These are phyloP conservation scores for Lasiurus borealis DNA, from an alignment of 2,113 vertebrate genomes.

Conservation along the genomic window DNA sequence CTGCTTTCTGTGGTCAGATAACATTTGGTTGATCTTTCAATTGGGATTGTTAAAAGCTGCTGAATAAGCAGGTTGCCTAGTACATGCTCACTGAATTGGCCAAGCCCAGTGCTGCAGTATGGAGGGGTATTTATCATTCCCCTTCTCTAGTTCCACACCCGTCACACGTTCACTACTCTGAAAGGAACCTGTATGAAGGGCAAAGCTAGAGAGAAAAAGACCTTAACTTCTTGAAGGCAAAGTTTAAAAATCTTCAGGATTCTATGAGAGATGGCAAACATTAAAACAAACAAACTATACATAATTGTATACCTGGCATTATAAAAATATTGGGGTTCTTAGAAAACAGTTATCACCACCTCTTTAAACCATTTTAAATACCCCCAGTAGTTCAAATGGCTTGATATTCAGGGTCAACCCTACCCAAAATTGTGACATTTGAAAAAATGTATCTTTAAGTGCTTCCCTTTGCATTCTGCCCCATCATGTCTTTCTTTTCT, in stretches of 20 bases:
- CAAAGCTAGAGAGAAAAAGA: conserved; percentile 17
- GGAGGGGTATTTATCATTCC: background rate
- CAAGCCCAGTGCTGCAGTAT: background rate
- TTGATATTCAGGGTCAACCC: background rate
- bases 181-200: background rate
- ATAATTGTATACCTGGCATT: background rate
- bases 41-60: background rate
- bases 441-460: background rate
- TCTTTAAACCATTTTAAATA: conserved; percentile 7
- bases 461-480: background rate
- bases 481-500: background rate
- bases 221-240: background rate
- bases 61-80: background rate
- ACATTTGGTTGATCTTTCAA: background rate
- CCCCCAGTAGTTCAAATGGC: background rate
- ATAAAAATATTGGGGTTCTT: background rate
- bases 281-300: background rate
- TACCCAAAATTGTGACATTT: background rate
- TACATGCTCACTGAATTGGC: background rate
- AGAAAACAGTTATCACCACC: conserved; percentile 26
- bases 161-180: background rate
- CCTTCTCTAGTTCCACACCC: background rate
- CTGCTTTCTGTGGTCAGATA: background rate
- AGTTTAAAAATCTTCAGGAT: conserved; percentile 5
- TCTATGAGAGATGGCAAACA: background rate